Percentiles rank a stretch among this genome's conserved stretches.
These are phyloP conservation scores for Diadophis punctatus DNA, from an alignment of 2,113 vertebrate species.

Conservation along the genomic window DNA sequence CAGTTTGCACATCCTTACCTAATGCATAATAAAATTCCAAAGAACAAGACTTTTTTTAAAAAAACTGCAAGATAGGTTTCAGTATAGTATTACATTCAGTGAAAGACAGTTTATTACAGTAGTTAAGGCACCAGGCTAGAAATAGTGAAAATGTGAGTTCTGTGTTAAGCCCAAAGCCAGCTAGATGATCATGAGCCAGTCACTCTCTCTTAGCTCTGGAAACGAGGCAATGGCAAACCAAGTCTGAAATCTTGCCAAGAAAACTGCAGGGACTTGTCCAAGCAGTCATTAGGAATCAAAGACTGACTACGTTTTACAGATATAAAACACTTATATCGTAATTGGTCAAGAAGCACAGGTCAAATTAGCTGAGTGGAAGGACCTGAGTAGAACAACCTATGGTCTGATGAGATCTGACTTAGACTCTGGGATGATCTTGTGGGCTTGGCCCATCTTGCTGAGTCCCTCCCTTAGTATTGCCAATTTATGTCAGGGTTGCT, in stretches of 20 bases:
- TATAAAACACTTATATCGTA: background rate
- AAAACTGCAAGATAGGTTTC: background rate
- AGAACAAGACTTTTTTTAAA: background rate
- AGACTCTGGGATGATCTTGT: background rate
- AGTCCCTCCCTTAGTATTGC: accelerated
- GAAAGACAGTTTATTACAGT: background rate
- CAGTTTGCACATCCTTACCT: background rate
- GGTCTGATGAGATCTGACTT: background rate
- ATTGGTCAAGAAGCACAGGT: background rate
- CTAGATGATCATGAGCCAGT: background rate
- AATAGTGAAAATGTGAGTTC: background rate
- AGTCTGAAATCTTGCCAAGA: background rate
- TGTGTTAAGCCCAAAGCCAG: background rate
- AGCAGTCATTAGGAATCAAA: background rate
- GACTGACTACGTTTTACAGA: background rate
- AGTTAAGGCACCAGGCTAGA: background rate
- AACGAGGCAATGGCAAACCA: background rate
- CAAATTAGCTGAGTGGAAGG: background rate
- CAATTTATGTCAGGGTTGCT: background rate
- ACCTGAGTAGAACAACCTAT: background rate
- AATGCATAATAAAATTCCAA: background rate
- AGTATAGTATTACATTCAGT: background rate
- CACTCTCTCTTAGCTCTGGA: background rate
- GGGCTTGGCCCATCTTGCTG: background rate
- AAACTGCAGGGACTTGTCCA: background rate